Conservation (phyloP, 2,113 vertebrate species). For the Puntigrus tetrazona region DNA sequence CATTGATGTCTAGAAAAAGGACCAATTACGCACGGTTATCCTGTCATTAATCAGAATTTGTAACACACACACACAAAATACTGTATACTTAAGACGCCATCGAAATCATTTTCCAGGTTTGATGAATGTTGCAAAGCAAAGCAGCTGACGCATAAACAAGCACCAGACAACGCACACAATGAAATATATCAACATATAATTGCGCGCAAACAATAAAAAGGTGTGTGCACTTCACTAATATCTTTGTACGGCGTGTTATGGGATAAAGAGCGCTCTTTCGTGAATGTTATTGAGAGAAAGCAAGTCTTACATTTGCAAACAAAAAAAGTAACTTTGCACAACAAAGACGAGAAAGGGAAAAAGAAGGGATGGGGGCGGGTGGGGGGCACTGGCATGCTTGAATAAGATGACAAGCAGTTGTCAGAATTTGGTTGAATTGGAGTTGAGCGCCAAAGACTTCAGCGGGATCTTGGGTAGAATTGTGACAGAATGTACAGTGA, state of each 20-base stretch:
- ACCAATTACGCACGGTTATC: constrained; percentile 92
- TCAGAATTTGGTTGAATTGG: constrained; percentile 30
- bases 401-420: constrained; percentile 86
- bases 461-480: neutral
- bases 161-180: neutral
- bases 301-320: neutral
- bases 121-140: neutral
- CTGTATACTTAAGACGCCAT: constrained; percentile 64
- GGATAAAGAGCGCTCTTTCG: neutral
- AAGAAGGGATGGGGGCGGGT: no score
- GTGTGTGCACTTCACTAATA: neutral
- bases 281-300: neutral
- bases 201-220: neutral
- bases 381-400: constrained; percentile 12
- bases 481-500: neutral
- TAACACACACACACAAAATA: constrained; percentile 89
- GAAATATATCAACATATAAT: neutral
- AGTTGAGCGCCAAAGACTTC: constrained; percentile 46
- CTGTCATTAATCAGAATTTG: constrained; percentile 93
- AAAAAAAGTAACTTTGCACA: constrained; percentile 23
- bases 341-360: neutral
- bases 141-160: neutral
- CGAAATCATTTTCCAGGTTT: constrained; percentile 6
- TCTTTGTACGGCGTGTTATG: neutral
- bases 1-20: constrained; percentile 87